Conservation (phyloP, 2,113 vertebrate species). For the Leptobrachium leishanense region DNA sequence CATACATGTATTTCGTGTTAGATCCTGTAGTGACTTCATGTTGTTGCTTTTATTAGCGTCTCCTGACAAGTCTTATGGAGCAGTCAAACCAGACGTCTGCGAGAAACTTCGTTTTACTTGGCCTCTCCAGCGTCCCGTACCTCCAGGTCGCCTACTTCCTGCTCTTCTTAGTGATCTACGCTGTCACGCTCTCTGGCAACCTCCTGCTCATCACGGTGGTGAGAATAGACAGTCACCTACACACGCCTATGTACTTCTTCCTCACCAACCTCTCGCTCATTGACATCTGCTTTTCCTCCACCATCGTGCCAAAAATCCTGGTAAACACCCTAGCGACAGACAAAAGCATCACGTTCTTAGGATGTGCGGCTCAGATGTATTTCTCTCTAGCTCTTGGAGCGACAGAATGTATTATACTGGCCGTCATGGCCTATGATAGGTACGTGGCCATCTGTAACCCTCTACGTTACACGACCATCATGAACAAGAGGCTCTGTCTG, state of each 20-base stretch:
- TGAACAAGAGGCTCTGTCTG: slow-evolving; percentile 7
- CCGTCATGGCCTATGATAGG: slow-evolving; percentile 28
- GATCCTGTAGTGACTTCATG: too few species aligned
- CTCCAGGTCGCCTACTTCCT: not conserved
- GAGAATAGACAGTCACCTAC: not conserved
- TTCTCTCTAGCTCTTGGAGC: slow-evolving; percentile 7
- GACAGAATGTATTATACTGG: slow-evolving; percentile 18
- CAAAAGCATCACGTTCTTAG: slow-evolving; percentile 11
- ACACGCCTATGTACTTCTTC: slow-evolving; percentile 34
- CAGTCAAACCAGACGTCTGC: not conserved
- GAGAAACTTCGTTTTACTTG: slow-evolving; percentile 13
- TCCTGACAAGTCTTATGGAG: slow-evolving; percentile 5
- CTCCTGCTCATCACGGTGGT: slow-evolving; percentile 6
- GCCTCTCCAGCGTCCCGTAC: not conserved
- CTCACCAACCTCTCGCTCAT: slow-evolving; percentile 23
- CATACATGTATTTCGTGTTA: too few species aligned
- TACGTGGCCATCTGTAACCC: slow-evolving; percentile 29
- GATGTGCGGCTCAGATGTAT: slow-evolving; percentile 33
- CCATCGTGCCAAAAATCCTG: slow-evolving; percentile 26
- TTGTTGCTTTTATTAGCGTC: too few species aligned
- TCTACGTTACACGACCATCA: slow-evolving; percentile 15
- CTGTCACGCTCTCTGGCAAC: slow-evolving; percentile 8
- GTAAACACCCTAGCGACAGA: not conserved
- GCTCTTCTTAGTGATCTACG: slow-evolving; percentile 2
- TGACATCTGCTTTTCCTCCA: slow-evolving; percentile 29